Conservation (phyloP, 2,113 vertebrate species). For the Muntiacus reevesi region DNA sequence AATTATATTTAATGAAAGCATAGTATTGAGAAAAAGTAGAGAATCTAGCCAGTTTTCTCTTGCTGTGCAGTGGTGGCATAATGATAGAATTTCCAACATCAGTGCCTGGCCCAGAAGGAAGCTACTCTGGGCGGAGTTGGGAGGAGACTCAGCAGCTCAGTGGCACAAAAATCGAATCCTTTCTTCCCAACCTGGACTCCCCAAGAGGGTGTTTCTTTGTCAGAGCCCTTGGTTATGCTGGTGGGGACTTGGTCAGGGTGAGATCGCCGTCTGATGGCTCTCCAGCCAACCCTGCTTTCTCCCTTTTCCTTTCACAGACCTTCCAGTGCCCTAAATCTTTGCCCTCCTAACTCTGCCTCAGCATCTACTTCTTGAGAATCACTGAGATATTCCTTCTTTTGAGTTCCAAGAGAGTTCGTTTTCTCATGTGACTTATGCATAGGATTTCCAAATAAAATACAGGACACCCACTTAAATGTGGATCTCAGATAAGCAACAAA, state of each 20-base stretch:
- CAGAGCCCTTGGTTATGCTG: neutral
- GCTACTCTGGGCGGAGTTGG: neutral
- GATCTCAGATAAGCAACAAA: neutral
- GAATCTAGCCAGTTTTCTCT: neutral
- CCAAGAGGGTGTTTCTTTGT: too few relatives aligned
- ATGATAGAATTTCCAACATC: neutral
- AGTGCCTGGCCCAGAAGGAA: neutral
- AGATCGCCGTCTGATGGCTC: rapidly evolving
- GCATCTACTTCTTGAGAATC: neutral
- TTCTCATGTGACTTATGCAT: neutral
- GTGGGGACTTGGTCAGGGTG: neutral
- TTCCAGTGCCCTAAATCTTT: neutral
- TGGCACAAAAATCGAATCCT: neutral
- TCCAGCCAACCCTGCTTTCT: neutral
- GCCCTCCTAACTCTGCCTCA: neutral
- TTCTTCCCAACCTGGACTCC: neutral
- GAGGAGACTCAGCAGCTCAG: neutral
- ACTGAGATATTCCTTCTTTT: neutral
- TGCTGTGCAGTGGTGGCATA: too few relatives aligned
- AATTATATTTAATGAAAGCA: neutral
- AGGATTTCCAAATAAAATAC: neutral
- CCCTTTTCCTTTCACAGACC: neutral
- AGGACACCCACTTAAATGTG: neutral
- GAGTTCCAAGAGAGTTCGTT: neutral
- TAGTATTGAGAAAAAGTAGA: neutral